Evolutionary conservation across 2,113 vertebrate species (phyloP).

Genomic region (Silurus meridionalis): DNA sequence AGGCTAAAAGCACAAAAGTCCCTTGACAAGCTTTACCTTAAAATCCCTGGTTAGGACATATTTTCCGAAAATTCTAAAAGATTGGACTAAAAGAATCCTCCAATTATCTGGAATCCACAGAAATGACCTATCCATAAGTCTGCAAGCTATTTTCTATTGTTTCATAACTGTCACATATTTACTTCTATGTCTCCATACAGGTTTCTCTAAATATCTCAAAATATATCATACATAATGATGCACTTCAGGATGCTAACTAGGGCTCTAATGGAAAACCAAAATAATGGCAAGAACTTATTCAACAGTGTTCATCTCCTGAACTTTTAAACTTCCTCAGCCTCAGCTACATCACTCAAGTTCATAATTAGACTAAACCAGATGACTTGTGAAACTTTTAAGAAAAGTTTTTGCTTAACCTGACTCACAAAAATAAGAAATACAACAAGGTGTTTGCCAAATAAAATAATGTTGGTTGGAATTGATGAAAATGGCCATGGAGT

Average conservation of each 20-base stretch:
- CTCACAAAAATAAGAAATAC: background rate
- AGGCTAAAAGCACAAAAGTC: background rate
- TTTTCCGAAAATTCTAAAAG: background rate
- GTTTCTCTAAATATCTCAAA: background rate
- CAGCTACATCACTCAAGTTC: background rate
- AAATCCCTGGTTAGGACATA: background rate
- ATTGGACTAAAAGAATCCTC: background rate
- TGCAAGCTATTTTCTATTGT: background rate
- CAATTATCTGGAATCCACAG: background rate
- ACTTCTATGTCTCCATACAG: background rate
- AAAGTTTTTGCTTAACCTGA: background rate
- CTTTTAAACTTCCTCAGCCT: slow-evolving; percentile 3
- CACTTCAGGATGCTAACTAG: background rate
- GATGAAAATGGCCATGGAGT: background rate
- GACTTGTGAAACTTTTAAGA: background rate
- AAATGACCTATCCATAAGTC: background rate
- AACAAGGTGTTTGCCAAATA: background rate
- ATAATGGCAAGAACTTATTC: background rate
- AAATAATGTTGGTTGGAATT: background rate
- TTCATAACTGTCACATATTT: background rate
- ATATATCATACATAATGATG: slow-evolving; percentile 13
- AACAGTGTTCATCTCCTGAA: background rate
- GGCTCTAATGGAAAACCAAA: background rate
- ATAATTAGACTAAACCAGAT: background rate
- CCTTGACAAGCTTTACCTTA: background rate